A percentile compares a stretch with the other conserved stretches of the same genome.
Evolutionary conservation across 2,797 vertebrate species (phyloP).

Genomic region (Darevskia nairensis): DNA sequence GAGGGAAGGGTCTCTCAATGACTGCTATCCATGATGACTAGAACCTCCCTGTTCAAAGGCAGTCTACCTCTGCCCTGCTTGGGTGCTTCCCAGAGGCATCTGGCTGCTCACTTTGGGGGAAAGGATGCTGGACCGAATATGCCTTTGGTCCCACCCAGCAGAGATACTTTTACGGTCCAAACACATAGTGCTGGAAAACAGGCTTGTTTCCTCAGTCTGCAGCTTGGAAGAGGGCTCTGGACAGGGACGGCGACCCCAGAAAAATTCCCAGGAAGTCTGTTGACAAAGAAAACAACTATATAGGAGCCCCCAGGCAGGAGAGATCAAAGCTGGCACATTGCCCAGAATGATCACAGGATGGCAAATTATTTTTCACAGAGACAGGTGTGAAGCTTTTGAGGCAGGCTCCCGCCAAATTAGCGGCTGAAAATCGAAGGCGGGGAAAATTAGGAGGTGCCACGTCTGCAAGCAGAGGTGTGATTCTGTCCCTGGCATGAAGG

Average conservation of each 20-base stretch:
- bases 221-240: background rate
- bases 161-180: too few relatives aligned
- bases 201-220: background rate
- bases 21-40: too few relatives aligned
- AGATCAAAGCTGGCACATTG: background rate
- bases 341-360: background rate
- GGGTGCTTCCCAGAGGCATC: too few relatives aligned
- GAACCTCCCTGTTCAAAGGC: too few relatives aligned
- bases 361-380: background rate
- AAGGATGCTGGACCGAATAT: too few relatives aligned
- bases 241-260: background rate
- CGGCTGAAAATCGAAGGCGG: background rate
- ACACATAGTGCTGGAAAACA: background rate
- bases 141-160: too few relatives aligned
- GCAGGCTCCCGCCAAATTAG: slow-evolving; percentile 14
- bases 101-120: too few relatives aligned
- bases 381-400: background rate
- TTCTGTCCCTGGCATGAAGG: background rate
- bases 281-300: background rate
- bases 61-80: too few relatives aligned
- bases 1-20: too few relatives aligned
- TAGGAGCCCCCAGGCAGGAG: background rate
- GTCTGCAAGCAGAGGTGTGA: background rate
- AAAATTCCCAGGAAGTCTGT: background rate
- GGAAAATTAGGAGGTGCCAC: background rate